Percentiles rank a stretch among this genome's conserved stretches.
These are phyloP conservation scores for Sporophila hypoxantha DNA, from an alignment of 2,113 vertebrate genomes.

Conservation along the genomic window DNA sequence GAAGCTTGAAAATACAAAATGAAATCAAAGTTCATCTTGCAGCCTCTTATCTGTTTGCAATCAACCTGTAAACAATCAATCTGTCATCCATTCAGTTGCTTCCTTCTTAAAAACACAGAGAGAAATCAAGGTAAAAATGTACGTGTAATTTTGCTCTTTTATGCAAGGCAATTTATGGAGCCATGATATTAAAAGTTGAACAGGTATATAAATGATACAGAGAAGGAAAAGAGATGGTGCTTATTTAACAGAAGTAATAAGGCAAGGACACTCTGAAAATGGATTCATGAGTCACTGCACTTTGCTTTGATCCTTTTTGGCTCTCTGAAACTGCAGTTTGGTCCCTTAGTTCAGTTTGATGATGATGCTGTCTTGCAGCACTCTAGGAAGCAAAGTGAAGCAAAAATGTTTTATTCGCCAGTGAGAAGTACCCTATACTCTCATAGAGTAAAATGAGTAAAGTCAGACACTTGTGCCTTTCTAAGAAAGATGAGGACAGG, in stretches of 20 bases:
- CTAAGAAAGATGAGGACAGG: neutral
- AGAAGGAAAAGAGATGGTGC: neutral
- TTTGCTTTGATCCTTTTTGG: neutral
- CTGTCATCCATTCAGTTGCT: neutral
- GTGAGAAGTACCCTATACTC: neutral
- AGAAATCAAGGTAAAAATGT: neutral
- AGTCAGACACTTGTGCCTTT: neutral
- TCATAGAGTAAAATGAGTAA: neutral
- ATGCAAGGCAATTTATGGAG: neutral
- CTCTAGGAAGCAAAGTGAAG: neutral
- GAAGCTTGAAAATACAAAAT: conserved; percentile 9
- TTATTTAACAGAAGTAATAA: neutral
- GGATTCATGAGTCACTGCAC: neutral
- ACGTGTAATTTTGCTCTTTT: neutral
- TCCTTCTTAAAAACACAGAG: neutral
- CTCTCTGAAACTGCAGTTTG: neutral
- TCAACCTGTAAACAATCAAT: neutral
- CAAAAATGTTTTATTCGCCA: neutral
- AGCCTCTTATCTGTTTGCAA: conserved; percentile 1
- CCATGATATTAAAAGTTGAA: neutral
- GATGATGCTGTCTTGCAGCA: neutral
- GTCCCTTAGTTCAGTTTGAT: neutral
- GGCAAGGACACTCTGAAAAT: neutral
- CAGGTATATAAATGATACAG: neutral
- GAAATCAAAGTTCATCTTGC: conserved; percentile 18